A percentile compares a stretch with the other conserved stretches of the same genome.
Conservation (phyloP, 2,888 invertebrate species). For the Pseudococcus viburni region DNA sequence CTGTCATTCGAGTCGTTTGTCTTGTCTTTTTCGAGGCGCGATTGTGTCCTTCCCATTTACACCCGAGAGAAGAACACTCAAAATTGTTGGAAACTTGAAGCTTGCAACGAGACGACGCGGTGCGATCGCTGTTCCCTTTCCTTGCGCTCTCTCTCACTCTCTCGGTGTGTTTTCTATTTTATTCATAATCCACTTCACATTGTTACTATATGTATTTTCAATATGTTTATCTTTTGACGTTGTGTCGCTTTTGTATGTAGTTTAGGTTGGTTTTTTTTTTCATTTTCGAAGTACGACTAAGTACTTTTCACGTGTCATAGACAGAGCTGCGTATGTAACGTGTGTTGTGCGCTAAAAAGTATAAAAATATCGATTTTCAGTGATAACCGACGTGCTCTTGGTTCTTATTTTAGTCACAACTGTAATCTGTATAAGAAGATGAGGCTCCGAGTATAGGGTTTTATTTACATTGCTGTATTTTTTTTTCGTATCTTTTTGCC, state of each 20-base stretch:
- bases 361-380: conserved; percentile 32
- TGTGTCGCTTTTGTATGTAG: conserved; percentile 55
- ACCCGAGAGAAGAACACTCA: conserved; percentile 57
- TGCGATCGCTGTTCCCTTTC: conserved; percentile 17
- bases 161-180: conserved; percentile 47
- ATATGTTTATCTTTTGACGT: conserved; percentile 63
- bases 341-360: conserved; percentile 6
- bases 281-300: background rate
- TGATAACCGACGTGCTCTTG: background rate
- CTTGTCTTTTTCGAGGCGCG: conserved; percentile 42
- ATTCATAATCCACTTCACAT: conserved; percentile 63
- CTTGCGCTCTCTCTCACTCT: background rate
- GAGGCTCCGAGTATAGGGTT: background rate
- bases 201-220: conserved; percentile 61
- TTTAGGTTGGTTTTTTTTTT: conserved; percentile 3
- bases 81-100: conserved; percentile 46
- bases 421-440: conserved; percentile 1
- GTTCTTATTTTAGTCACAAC: background rate
- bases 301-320: conserved; percentile 44
- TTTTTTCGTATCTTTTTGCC: background rate
- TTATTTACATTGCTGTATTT: conserved; percentile 8
- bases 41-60: conserved; percentile 51
- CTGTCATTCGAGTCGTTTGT: conserved; percentile 59
- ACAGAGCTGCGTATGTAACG: background rate
- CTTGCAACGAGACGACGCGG: conserved; percentile 13